Conservation (phyloP, 2,888 invertebrate genomes). For the Selenia dentaria region DNA sequence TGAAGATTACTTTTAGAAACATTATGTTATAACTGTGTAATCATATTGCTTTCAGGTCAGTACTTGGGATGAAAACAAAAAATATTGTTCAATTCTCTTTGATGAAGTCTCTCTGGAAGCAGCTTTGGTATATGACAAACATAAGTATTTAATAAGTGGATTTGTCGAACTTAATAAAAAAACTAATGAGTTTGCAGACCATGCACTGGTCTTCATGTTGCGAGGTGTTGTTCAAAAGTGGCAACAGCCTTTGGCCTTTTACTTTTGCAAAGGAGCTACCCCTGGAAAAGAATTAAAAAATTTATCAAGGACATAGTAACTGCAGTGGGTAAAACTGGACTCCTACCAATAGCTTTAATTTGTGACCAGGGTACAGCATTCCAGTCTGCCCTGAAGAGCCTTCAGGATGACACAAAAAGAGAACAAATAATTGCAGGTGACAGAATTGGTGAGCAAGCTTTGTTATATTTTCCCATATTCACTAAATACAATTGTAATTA, state of each 20-base stretch:
- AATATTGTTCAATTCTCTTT: neutral
- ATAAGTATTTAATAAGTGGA: neutral
- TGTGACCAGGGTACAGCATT: neutral
- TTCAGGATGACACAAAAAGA: neutral
- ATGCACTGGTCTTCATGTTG: neutral
- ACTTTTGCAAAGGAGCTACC: too few relatives aligned
- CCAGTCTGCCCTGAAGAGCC: neutral
- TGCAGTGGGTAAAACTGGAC: too few relatives aligned
- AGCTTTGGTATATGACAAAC: conserved; percentile 1
- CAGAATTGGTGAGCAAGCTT: neutral
- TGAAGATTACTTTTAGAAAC: too few relatives aligned
- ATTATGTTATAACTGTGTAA: too few relatives aligned
- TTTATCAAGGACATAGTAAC: too few relatives aligned
- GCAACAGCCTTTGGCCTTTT: too few relatives aligned
- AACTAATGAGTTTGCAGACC: neutral
- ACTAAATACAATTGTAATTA: too few relatives aligned
- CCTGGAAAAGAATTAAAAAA: too few relatives aligned
- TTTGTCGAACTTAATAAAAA: neutral
- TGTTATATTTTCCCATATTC: neutral
- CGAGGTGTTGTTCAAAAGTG: too few relatives aligned
- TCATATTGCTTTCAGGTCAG: neutral
- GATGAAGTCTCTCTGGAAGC: neutral
- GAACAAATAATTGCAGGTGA: neutral
- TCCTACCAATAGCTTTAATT: too few relatives aligned
- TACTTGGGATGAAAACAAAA: neutral